Evolutionary conservation across 2,797 vertebrate genomes (phyloP), one percentile per base, ranked within the genome.

Genomic region (Otolemur crassicaudatus): DNA sequence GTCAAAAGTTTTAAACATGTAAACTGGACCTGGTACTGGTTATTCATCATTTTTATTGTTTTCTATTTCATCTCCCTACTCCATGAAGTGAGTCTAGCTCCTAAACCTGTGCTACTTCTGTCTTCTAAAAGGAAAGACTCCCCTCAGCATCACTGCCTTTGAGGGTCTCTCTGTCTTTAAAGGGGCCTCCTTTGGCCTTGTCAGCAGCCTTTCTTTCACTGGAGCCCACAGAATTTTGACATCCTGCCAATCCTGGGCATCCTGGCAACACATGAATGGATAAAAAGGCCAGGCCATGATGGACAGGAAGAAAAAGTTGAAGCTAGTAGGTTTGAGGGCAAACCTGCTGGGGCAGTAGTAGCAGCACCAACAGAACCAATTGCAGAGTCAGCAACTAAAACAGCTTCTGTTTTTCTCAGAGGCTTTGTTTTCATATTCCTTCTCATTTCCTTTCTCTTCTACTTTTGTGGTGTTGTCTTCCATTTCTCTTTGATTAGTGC

Each of bases 251-350:
- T 56, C 99, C 98, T 96, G 99, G 98, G 98, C 99, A 99, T 97
- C 99, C 99, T 3, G 99, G 99, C 97, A 99, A 99, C 97, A 99
- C 99, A 99, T 99, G 97, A 99, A 99, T 97, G 99, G 99, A 99
- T 99, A 99, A 98, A 99, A 99, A 99, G 99, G 97, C 99, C 99
- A 99, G 88, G 99, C 99, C 99, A 99, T 99, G 94, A 99, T 99
- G 98, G 99, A 99, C 97, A 99, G 99, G 96, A 99, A 99, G 99
- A 99, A 99, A 76, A 99, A 99, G 99, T 99, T 99, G 98, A 99
- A 99, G 40, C 99, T 97, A 99, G 99, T 25, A 99, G 98, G 97
- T 98, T 99, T 97, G 99, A 98, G 19, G 99, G 99, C 99, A 99
- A 99, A 95, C 99, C 99, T 58, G 99, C 99, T 56, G 97, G 98